phyloP scores from a whole-genome alignment of 2,888 invertebrate species.

The Cataglyphis albicans region DNA sequence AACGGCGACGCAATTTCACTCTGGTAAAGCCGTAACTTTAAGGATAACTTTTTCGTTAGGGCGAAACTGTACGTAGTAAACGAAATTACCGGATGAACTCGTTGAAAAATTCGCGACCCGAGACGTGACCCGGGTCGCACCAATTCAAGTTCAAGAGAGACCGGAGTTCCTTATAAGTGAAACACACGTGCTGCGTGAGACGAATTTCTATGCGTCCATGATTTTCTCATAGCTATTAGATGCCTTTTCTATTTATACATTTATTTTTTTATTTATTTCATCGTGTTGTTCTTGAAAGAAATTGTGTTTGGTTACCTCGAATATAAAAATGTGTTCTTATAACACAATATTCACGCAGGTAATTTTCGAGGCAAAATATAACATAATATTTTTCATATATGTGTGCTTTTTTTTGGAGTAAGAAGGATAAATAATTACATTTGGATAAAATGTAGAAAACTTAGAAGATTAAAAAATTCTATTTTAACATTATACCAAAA shows the following conservation, averaged over 20 bases:
- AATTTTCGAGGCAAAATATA: not conserved
- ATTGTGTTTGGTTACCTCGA: not conserved
- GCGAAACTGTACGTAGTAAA: constrained; percentile 40
- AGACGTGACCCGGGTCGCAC: constrained; percentile 27
- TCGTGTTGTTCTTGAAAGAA: not conserved
- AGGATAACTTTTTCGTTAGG: constrained; percentile 47
- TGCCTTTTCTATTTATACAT: not conserved
- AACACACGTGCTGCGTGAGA: not conserved
- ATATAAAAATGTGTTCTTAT: not conserved
- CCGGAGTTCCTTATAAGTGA: constrained; percentile 9
- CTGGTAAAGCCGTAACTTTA: constrained; percentile 44
- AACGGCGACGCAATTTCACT: constrained; percentile 45
- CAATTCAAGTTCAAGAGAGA: constrained; percentile 27
- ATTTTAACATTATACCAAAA: not conserved
- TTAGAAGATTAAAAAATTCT: not conserved
- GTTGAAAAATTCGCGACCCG: constrained; percentile 43
- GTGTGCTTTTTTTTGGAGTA: too few species aligned
- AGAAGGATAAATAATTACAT: not conserved
- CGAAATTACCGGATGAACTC: constrained; percentile 50
- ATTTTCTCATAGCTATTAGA: not conserved
- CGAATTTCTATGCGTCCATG: not conserved
- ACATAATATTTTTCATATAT: not conserved
- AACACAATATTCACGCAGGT: not conserved
- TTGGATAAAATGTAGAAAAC: constrained; percentile 6
- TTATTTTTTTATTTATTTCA: not conserved